Base-by-base conservation (phyloP, 2,888 invertebrate genomes). In the Drosophila barbarae region DNA sequence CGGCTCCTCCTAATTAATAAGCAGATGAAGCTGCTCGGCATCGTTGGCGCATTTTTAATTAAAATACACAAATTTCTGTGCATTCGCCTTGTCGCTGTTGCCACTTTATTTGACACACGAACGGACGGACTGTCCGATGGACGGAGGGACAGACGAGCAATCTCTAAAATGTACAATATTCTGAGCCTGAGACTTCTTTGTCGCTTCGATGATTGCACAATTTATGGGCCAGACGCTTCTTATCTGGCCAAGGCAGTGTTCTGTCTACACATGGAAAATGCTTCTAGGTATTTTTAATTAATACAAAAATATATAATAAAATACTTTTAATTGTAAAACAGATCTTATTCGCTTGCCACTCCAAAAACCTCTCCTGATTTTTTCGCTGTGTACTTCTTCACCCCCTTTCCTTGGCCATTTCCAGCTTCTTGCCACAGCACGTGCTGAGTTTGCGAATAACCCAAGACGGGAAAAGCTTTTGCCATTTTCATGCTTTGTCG, bases 1-100 rank as follows among this genome's bases (percentile, higher is more conserved):
- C 55, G 58, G 58, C 71, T 63, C 60, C 60, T 63, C 61, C 75
- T 75, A 79, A 82, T 80, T 80, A 79, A 79, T 82, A 79, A 80
- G 72, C 82, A 75, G 82, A 79, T 79, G 82, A 75, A 77, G 82
- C 72, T 71, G 73, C 73, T 80, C 71, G 61, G 61, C 69, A 63
- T 74, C 72, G 60, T 54, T 57, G 69, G 67, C 73, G 78, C 76
- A 71, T 76, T 85, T 84, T 86, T 85, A 86, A 86, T 86, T 86
- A 86, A 86, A 86, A 85, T 79, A 83, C 81, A 85, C 79, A 86
- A 85, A 83, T 85, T 84, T 78, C 69, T 69, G 60, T 74, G 71
- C 73, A 74, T 61, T 83, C 71, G 73, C 73, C 71, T 68, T 69
- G 76, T 76, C 76, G 71, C 68, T 72, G 75, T 63, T 66, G 61